Base-by-base conservation (phyloP, 2,113 vertebrate genomes). In the Etia nguti region DNA sequence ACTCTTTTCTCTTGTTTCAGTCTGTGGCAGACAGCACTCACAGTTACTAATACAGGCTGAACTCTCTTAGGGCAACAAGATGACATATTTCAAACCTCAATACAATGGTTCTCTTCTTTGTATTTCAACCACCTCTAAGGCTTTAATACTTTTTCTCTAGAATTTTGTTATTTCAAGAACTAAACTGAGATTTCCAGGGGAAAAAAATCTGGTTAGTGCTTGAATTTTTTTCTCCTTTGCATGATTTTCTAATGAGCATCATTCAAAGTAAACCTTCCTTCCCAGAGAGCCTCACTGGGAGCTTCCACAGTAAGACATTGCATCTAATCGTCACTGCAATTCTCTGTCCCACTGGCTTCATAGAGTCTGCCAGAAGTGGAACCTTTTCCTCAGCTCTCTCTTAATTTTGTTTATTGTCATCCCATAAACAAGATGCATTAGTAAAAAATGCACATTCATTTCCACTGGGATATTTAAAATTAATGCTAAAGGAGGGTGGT, bases 51-150 rank as follows among this genome's bases (percentile, higher is more conserved):
- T 87, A 88, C 82, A 55, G 80, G 24, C 86, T 92, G 84, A 92
- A 93, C 81, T 89, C 92, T 94, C 92, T 86, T 8, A 80, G 84
- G 92, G 93, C 91, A 84, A 56, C 8, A 6, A 84, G 82, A 91
- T 86, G 89, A 90, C 92, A 91, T 65, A 54, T 90, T 89, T 89
- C 52, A 91, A 94, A 81, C 22, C 84, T 91, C 80, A 87, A 48
- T 85, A 41, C 62, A 60, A 55, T 18, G 57, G 83, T 79, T 84
- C 59, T 65, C 62, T 15, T 83, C 68, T 91, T 88, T 87, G 46
- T 86, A n/a, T 84, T 91, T 43, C 55, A 84, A 85, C 46, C 85
- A 83, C 86, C 85, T 91, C 82, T 15, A 2, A 94, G 84, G 84
- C 73, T 84, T 79, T 38, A 31, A 46, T 52, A 83, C 41, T 77